phyloP scores from a whole-genome alignment of 2,797 vertebrate species.

The Cyprinodon diabolis region DNA sequence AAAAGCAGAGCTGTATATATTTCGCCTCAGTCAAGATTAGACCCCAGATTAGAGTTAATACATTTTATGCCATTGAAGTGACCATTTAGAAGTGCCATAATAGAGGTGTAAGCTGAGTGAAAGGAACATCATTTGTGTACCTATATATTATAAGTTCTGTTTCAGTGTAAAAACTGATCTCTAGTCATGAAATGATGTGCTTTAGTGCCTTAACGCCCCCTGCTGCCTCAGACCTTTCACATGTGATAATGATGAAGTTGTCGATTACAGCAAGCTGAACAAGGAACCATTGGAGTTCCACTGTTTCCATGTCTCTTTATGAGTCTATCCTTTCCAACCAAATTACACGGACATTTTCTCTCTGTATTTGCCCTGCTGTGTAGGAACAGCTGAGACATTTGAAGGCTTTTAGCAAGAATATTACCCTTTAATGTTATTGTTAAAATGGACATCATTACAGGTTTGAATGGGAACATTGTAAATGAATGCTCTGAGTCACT shows the following conservation, averaged over 20 bases:
- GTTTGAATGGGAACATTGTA: slow-evolving; percentile 28
- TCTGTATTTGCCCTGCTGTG: slow-evolving; percentile 29
- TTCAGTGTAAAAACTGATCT: background rate
- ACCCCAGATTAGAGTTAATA: slow-evolving; percentile 59
- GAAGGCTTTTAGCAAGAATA: slow-evolving; percentile 44
- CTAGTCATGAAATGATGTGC: background rate
- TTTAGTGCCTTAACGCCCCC: slow-evolving; percentile 14
- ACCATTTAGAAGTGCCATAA: background rate
- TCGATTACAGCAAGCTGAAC: slow-evolving; percentile 60
- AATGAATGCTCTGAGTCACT: slow-evolving; percentile 17
- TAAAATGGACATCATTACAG: slow-evolving; percentile 51
- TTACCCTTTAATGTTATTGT: slow-evolving; percentile 53
- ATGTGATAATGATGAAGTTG: slow-evolving; percentile 65
- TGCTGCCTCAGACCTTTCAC: slow-evolving; percentile 18
- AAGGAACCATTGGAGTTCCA: slow-evolving; percentile 45
- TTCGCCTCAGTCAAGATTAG: slow-evolving; percentile 34
- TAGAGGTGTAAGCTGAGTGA: slow-evolving; percentile 19
- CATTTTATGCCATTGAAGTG: slow-evolving; percentile 44
- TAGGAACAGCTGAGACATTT: slow-evolving; percentile 43
- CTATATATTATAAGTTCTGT: background rate
- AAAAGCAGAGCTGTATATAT: slow-evolving; percentile 35
- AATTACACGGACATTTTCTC: slow-evolving; percentile 6
- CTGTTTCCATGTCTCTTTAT: slow-evolving; percentile 39
- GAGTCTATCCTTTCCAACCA: slow-evolving; percentile 18
- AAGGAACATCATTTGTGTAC: slow-evolving; percentile 24